phyloP scores from a whole-genome alignment of 2,113 vertebrate species.

The Microcebus lehilahytsara region DNA sequence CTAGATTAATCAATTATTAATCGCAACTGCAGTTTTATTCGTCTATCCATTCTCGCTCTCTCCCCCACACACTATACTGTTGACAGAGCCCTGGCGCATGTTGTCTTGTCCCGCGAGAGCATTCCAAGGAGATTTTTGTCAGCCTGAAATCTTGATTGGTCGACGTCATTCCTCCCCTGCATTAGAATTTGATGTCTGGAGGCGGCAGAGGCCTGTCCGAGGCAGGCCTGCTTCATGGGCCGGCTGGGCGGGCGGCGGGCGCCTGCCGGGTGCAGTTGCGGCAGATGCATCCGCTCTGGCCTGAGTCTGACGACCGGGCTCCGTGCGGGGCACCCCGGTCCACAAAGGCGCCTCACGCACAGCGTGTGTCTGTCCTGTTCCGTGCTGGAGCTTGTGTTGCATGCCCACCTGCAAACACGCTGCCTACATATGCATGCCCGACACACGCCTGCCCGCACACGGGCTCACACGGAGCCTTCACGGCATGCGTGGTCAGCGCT shows the following conservation, averaged over 20 bases:
- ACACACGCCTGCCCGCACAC: too few species aligned
- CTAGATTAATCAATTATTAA: not conserved
- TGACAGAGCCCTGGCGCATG: fast-evolving
- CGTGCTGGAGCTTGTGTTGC: fast-evolving
- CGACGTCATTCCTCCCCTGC: fast-evolving
- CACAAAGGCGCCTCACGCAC: fast-evolving
- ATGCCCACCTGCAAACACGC: too few species aligned
- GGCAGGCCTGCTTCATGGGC: not conserved
- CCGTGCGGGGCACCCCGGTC: fast-evolving
- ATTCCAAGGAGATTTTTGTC: not conserved
- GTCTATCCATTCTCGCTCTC: not conserved
- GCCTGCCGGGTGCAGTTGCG: fast-evolving
- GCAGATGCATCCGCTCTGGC: fast-evolving
- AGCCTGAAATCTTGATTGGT: not conserved
- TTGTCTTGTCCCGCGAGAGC: fast-evolving
- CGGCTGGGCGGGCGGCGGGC: fast-evolving
- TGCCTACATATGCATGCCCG: fast-evolving
- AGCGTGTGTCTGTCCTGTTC: fast-evolving
- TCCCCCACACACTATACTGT: not conserved
- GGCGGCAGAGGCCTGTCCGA: fast-evolving
- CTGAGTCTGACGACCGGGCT: not conserved
- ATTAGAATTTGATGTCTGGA: not conserved
- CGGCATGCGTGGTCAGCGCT: not conserved
- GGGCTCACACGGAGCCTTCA: too few species aligned
- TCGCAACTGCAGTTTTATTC: too few species aligned